Conservation (phyloP, 2,888 invertebrate genomes). For the Augochlorella aurata region DNA sequence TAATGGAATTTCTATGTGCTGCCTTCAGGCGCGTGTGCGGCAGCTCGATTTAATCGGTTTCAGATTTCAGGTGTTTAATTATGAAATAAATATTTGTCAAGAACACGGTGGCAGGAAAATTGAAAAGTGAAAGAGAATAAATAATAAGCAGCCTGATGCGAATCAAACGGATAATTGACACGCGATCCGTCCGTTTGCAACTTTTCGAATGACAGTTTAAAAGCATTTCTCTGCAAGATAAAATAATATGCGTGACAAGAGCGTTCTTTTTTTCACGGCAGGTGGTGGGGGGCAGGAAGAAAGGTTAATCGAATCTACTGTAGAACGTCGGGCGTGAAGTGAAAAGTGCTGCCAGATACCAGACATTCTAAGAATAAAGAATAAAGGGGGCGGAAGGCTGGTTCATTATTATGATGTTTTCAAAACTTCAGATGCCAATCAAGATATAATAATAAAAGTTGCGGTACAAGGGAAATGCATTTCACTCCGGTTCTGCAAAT, state of each 20-base stretch:
- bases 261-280: background rate
- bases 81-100: constrained; percentile 48
- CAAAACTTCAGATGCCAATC: constrained; percentile 36
- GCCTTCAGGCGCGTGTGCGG: constrained; percentile 32
- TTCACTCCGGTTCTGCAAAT: constrained; percentile 18
- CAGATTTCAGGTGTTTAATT: constrained; percentile 41
- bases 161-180: constrained; percentile 33
- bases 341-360: constrained; percentile 17
- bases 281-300: background rate
- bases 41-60: constrained; percentile 51
- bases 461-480: constrained; percentile 9
- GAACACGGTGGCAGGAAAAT: constrained; percentile 21
- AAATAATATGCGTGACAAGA: constrained; percentile 46
- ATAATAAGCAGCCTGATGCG: constrained; percentile 25
- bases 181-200: constrained; percentile 44
- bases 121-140: constrained; percentile 32
- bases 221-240: constrained; percentile 61
- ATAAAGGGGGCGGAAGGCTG: constrained; percentile 15
- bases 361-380: constrained; percentile 23
- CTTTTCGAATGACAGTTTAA: constrained; percentile 59
- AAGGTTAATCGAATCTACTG: constrained; percentile 26
- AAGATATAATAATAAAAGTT: constrained; percentile 28
- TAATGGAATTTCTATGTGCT: constrained; percentile 52
- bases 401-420: constrained; percentile 29
- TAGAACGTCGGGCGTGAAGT: constrained; percentile 14